Evolutionary conservation across 2,113 vertebrate species (phyloP).

Genomic region (Plecturocebus donacophilus): DNA sequence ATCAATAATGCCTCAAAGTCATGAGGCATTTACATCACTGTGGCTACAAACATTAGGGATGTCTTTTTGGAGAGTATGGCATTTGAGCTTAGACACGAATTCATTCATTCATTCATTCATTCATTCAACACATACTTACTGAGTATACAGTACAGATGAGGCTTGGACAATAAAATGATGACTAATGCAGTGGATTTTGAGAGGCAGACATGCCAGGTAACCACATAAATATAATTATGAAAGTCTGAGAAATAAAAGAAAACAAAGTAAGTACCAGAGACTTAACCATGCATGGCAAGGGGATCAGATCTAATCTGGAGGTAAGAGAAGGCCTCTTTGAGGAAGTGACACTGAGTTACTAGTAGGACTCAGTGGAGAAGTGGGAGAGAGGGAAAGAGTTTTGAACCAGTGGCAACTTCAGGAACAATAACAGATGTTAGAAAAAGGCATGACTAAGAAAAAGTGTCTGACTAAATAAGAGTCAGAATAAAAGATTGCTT

Average conservation of each 20-base stretch:
- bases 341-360: background rate
- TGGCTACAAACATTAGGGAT: background rate
- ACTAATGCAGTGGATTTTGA: background rate
- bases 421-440: background rate
- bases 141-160: background rate
- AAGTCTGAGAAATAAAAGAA: background rate
- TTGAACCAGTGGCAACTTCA: background rate
- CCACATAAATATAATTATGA: slow-evolving; percentile 1
- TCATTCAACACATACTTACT: slow-evolving; percentile 26
- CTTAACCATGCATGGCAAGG: background rate
- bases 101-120: slow-evolving; percentile 27
- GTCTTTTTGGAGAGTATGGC: background rate
- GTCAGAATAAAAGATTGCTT: background rate
- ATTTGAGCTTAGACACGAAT: slow-evolving; percentile 31
- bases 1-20: background rate
- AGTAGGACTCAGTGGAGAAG: background rate
- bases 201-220: background rate
- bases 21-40: background rate
- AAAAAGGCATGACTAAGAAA: background rate
- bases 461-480: background rate
- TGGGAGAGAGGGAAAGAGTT: background rate
- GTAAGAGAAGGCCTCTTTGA: background rate
- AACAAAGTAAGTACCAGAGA: background rate
- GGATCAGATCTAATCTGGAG: background rate
- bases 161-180: slow-evolving; percentile 18